These are phyloP conservation scores for Penelope pileata DNA, from an alignment of 2,113 vertebrate species.

Conservation along the genomic window DNA sequence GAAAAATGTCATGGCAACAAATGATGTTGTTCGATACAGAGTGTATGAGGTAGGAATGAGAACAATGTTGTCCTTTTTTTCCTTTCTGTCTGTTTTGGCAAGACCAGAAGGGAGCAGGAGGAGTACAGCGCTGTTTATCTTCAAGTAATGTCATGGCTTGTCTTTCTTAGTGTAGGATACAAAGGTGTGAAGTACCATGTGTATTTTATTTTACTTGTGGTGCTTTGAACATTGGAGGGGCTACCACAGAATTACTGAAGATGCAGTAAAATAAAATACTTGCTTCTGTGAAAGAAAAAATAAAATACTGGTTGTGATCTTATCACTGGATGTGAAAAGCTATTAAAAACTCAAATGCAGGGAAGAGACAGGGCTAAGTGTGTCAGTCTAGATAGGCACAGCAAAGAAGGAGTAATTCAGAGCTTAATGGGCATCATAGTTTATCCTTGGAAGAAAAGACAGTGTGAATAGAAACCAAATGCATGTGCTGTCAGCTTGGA, in stretches of 20 bases:
- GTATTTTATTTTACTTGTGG: background rate
- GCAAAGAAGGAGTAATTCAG: background rate
- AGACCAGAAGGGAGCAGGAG: background rate
- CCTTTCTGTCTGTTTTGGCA: background rate
- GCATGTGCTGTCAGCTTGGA: background rate
- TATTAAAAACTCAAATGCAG: background rate
- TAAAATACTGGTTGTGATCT: background rate
- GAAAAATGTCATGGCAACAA: slow-evolving; percentile 88
- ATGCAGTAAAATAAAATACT: background rate
- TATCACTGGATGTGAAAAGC: background rate
- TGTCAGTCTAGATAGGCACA: background rate
- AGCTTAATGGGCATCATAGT: background rate
- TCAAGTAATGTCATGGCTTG: background rate
- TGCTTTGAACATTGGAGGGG: background rate
- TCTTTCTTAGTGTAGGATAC: background rate
- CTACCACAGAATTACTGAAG: background rate
- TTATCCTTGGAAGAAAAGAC: background rate
- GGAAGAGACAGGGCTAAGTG: accelerated
- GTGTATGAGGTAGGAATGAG: slow-evolving; percentile 88
- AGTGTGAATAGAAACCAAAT: background rate
- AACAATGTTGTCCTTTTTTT: background rate
- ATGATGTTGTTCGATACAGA: slow-evolving; percentile 89
- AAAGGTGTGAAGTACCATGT: background rate
- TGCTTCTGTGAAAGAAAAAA: background rate
- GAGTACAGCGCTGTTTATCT: background rate